Evolutionary conservation across 2,888 invertebrate species (phyloP), one percentile per base, ranked within the genome.

Genomic region (Drosophila kuntzei): DNA sequence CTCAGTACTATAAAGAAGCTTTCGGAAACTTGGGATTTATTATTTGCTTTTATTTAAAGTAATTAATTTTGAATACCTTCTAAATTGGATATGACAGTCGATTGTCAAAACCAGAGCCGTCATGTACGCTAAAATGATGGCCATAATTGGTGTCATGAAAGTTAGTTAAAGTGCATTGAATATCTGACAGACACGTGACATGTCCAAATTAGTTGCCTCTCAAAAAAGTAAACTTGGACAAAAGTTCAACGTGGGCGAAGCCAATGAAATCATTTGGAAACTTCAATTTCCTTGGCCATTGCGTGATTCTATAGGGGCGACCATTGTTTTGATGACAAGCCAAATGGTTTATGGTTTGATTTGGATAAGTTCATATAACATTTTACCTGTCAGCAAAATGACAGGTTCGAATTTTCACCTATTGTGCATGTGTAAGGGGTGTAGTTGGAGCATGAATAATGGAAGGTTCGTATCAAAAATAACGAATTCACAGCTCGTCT

Each of bases 131-230:
- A 53, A 61, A 53, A 47, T 44, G 65, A 37, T 58, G 58, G 60
- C 39, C 55, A 80, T 86, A 87, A 86, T 86, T 88, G 84, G 79
- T 80, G 86, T 76, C 84, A 87, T 76, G 78, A 82, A 83, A 88
- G 86, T 88, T 86, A 84, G 88, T 88, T 84, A 80, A 78, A 67
- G 60, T 67, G 55, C 70, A 82, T 71, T 74, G 77, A 70, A 71
- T 75, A 83, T 50, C 84, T 69, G 75, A 84, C 84, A 76, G 71
- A 47, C 43, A 61, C 60, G 63, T 81, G 88, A 81, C 88, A 86
- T 77, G 74, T 64, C 72, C 74, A 73, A 85, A 82, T 85, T 73
- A 76, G 80, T 44, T 54, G 20, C 57, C 71, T 64, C 66, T 60
- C 65, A 39, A 67, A 66, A 57, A 50, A 67, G 49, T 18, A 58